phyloP scores from a whole-genome alignment of 2,113 vertebrate genomes.

The Sphaerodactylus townsendi region DNA sequence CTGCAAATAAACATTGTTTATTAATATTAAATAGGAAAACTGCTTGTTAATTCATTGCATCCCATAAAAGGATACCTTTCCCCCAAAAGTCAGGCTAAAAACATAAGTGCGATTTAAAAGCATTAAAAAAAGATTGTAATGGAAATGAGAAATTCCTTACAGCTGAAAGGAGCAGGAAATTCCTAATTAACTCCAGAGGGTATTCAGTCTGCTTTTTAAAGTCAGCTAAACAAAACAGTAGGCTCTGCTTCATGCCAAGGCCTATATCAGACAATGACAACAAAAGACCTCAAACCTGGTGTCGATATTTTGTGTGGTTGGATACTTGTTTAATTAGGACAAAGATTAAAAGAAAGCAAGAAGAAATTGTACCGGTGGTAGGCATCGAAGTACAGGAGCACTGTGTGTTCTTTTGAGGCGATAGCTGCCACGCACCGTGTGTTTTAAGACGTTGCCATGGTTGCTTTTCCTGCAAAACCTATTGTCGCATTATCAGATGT shows the following conservation, averaged over 20 bases:
- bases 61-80: slow-evolving; percentile 12
- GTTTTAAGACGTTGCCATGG: slow-evolving; percentile 80
- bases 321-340: slow-evolving; percentile 68
- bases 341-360: slow-evolving; percentile 62
- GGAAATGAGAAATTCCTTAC: slow-evolving; percentile 47
- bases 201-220: slow-evolving; percentile 59
- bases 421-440: slow-evolving; percentile 64
- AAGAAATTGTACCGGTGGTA: slow-evolving; percentile 67
- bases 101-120: slow-evolving; percentile 36
- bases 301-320: slow-evolving; percentile 49
- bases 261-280: slow-evolving; percentile 45
- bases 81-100: slow-evolving; percentile 22
- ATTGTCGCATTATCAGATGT: slow-evolving; percentile 70
- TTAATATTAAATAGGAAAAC: slow-evolving; percentile 47
- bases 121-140: slow-evolving; percentile 36
- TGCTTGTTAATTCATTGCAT: slow-evolving; percentile 43
- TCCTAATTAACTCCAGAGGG: slow-evolving; percentile 54
- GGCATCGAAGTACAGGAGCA: slow-evolving; percentile 73
- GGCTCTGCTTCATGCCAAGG: slow-evolving; percentile 38
- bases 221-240: slow-evolving; percentile 46
- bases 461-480: slow-evolving; percentile 75
- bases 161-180: slow-evolving; percentile 47
- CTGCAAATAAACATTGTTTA: background rate
- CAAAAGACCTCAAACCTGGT: slow-evolving; percentile 42
- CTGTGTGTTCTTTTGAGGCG: slow-evolving; percentile 78